Conservation (phyloP, 2,797 vertebrate genomes). For the Xiphorhynchus erythropygius region DNA sequence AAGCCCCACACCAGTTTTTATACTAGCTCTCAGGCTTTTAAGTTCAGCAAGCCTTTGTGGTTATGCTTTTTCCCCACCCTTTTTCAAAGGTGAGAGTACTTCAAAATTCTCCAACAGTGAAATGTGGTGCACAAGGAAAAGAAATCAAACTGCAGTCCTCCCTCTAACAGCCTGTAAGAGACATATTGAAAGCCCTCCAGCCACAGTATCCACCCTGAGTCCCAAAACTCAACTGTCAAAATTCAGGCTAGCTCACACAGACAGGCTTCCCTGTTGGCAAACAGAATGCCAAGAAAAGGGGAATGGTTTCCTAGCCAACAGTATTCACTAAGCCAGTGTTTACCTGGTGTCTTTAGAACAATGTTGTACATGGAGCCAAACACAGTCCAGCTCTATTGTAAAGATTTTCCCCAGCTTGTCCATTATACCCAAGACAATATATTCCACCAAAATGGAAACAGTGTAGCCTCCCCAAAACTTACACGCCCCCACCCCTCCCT, state of each 20-base stretch:
- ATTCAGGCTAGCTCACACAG: background rate
- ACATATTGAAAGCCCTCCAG: background rate
- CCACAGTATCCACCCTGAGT: background rate
- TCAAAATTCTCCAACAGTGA: background rate
- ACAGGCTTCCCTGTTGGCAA: background rate
- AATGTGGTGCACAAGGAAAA: background rate
- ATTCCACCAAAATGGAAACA: background rate
- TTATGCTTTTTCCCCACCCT: background rate
- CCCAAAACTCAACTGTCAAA: background rate
- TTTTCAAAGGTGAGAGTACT: background rate
- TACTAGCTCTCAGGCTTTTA: background rate
- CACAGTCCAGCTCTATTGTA: rapidly evolving
- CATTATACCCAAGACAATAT: background rate
- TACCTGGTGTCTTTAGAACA: background rate
- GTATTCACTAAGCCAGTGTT: background rate
- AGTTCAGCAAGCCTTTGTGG: background rate
- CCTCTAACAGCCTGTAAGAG: background rate
- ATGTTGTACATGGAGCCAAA: background rate
- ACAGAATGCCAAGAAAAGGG: background rate
- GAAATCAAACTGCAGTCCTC: background rate
- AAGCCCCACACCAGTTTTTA: background rate
- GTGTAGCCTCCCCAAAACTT: background rate
- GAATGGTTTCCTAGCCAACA: background rate
- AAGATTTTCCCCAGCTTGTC: background rate
- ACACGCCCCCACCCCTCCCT: rapidly evolving